A percentile compares a stretch with the other conserved stretches of the same genome.
phyloP scores from a whole-genome alignment of 2,888 invertebrate species.

The Eurytoma californica region DNA sequence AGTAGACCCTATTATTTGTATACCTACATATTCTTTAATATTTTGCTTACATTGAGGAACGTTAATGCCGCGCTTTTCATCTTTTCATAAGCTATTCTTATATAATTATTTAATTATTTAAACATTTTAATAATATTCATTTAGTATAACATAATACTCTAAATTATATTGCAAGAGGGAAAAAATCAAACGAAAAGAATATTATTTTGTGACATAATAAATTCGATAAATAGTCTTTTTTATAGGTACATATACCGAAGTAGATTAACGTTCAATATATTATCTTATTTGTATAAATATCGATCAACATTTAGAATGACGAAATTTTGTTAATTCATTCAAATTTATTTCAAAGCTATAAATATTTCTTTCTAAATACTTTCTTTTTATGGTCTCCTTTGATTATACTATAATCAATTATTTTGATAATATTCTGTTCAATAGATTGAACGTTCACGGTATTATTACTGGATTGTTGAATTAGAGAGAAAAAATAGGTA shows the following conservation, averaged over 20 bases:
- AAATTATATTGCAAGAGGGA: slow-evolving; percentile 14
- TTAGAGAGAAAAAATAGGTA: slow-evolving; percentile 40
- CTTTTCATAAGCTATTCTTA: slow-evolving; percentile 28
- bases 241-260: too few species aligned
- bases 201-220: background rate
- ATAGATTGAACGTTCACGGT: background rate
- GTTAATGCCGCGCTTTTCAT: slow-evolving; percentile 48
- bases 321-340: slow-evolving; percentile 27
- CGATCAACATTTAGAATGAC: slow-evolving; percentile 37
- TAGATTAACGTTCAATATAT: slow-evolving; percentile 15
- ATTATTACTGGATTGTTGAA: slow-evolving; percentile 16
- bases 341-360: slow-evolving; percentile 34
- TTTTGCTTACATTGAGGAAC: slow-evolving; percentile 52
- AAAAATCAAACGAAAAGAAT: too few species aligned
- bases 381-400: slow-evolving; percentile 45
- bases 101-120: slow-evolving; percentile 41
- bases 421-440: too few species aligned
- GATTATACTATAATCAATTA: background rate
- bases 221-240: too few species aligned
- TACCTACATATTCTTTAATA: slow-evolving; percentile 1
- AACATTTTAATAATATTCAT: slow-evolving; percentile 8
- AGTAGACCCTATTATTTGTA: background rate
- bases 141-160: too few species aligned
- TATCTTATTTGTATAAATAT: slow-evolving; percentile 34
- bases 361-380: slow-evolving; percentile 48